phyloP scores from a whole-genome alignment of 2,888 invertebrate species.

The Hartigia nigra region DNA sequence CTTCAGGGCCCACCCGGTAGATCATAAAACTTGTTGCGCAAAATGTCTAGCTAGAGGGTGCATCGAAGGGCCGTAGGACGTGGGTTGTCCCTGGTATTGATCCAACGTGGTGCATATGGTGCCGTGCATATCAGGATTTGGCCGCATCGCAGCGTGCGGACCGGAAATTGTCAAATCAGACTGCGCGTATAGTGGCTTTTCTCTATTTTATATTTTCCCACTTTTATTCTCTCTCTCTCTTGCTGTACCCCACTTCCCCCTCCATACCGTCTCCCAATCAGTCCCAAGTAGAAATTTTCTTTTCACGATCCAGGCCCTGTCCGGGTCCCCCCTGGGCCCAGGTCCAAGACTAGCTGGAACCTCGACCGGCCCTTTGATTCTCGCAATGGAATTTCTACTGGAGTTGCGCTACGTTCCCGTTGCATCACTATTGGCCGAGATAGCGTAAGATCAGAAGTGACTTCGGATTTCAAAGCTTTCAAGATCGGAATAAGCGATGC shows the following conservation, averaged over 20 bases:
- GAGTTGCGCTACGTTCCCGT: too few relatives aligned
- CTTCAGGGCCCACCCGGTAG: slow-evolving; percentile 11
- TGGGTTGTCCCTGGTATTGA: slow-evolving; percentile 33
- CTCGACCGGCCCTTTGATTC: too few relatives aligned
- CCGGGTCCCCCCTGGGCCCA: too few relatives aligned
- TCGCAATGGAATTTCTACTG: too few relatives aligned
- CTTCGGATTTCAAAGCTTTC: background rate
- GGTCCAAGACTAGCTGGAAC: too few relatives aligned
- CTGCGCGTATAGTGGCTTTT: background rate
- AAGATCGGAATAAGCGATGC: background rate
- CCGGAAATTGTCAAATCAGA: slow-evolving; percentile 15
- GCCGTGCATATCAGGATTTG: slow-evolving; percentile 23
- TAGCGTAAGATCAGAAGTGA: background rate
- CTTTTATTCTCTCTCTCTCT: background rate
- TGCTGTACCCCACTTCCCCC: background rate
- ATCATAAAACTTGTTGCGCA: slow-evolving; percentile 42
- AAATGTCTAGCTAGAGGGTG: slow-evolving; percentile 28
- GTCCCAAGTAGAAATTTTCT: too few relatives aligned
- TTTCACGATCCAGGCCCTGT: too few relatives aligned
- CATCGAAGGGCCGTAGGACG: slow-evolving; percentile 36
- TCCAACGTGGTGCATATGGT: slow-evolving; percentile 35
- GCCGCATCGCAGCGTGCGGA: slow-evolving; percentile 3
- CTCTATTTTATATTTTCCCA: background rate
- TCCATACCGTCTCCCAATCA: background rate
- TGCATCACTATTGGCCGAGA: background rate